These are phyloP conservation scores for Psophia crepitans DNA, from an alignment of 2,113 vertebrate genomes.

Conservation along the genomic window DNA sequence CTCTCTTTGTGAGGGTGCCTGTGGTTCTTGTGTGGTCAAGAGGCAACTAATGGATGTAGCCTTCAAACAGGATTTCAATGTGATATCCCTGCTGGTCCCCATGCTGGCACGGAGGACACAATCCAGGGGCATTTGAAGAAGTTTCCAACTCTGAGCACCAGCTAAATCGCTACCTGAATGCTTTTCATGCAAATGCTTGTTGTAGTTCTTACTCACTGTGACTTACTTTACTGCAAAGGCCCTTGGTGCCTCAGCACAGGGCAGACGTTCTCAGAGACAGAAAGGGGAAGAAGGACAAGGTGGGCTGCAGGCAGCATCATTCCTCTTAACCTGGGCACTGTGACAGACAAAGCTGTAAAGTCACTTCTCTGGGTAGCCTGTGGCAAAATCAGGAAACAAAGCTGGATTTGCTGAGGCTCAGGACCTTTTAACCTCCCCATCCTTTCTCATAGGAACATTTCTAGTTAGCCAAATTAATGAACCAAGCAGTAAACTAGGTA, in stretches of 20 bases:
- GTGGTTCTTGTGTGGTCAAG: not conserved
- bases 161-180: not conserved
- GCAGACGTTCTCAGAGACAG: not conserved
- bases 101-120: accelerated
- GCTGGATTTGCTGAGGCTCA: not conserved
- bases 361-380: not conserved
- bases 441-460: not conserved
- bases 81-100: not conserved
- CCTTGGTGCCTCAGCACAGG: not conserved
- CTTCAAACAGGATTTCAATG: not conserved
- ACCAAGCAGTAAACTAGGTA: not conserved
- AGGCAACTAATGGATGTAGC: not conserved
- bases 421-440: not conserved
- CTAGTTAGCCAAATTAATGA: not conserved
- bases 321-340: not conserved
- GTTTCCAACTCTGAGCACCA: not conserved
- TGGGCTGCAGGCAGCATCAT: not conserved
- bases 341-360: not conserved
- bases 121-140: not conserved
- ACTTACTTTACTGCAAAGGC: not conserved
- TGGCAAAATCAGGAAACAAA: not conserved
- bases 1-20: not conserved
- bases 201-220: not conserved
- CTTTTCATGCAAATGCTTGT: not conserved
- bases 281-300: not conserved